Conservation (phyloP, 1,140 invertebrate species). For the Drosophila nikananu region DNA sequence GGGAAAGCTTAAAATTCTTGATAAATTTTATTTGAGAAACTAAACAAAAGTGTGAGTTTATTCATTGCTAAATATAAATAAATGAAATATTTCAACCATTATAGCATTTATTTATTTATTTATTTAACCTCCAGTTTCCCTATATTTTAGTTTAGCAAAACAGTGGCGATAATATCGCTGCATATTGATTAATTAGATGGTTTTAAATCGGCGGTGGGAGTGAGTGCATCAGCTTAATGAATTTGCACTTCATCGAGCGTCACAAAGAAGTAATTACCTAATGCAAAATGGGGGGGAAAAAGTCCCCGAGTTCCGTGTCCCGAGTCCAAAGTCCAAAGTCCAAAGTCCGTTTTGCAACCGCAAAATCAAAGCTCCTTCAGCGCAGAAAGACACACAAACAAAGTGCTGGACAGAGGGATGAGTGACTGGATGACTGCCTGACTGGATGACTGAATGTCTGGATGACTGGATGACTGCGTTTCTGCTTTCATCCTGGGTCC, state of each 20-base stretch:
- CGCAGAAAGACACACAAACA: constrained; percentile 52
- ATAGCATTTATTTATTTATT: no score
- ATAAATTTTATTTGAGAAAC: not conserved
- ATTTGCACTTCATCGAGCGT: constrained; percentile 68
- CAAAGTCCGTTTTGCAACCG: constrained; percentile 26
- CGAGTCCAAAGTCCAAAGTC: not conserved
- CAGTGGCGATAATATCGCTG: not conserved
- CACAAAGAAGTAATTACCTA: constrained; percentile 82
- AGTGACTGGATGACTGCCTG: constrained; percentile 43
- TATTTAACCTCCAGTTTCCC: not conserved
- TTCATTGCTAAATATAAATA: no score
- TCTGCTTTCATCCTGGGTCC: constrained; percentile 10
- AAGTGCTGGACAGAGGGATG: constrained; percentile 39
- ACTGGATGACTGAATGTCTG: constrained; percentile 32
- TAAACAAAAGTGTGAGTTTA: not conserved
- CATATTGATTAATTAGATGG: constrained; percentile 41
- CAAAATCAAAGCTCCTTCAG: constrained; percentile 73
- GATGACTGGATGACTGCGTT: constrained; percentile 32
- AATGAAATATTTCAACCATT: no score
- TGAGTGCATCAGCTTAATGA: constrained; percentile 71
- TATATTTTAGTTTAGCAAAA: not conserved
- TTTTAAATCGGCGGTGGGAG: not conserved
- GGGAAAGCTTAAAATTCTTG: not conserved
- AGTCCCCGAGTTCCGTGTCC: not conserved
- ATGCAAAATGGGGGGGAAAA: constrained; percentile 46